Conservation (phyloP, 2,113 vertebrate genomes). For the Plotosus lineatus region DNA sequence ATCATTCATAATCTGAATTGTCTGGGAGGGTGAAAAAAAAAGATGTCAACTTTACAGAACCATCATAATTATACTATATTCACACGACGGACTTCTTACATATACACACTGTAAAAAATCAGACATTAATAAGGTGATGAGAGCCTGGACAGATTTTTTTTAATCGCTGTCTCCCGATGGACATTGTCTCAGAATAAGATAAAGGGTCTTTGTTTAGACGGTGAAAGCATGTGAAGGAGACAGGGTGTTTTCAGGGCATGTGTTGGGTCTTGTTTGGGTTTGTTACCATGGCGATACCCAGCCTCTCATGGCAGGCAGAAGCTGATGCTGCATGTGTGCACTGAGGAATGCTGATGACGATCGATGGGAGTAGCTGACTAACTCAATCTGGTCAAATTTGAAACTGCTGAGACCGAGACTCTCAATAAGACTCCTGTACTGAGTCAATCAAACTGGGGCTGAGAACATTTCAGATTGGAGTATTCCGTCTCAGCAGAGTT, state of each 20-base stretch:
- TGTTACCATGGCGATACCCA: conserved; percentile 62
- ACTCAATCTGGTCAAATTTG: conserved; percentile 7
- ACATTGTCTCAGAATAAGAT: conserved; percentile 43
- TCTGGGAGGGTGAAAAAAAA: background rate
- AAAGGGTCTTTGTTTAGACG: conserved; percentile 48
- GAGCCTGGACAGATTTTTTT: background rate
- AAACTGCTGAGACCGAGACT: background rate
- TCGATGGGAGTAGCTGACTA: conserved; percentile 1
- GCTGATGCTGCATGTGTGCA: conserved; percentile 31
- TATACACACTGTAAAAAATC: background rate
- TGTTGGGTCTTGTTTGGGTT: conserved; percentile 74
- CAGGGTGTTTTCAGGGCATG: conserved; percentile 32
- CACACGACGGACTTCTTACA: background rate
- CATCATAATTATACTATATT: conserved; percentile 6
- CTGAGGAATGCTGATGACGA: background rate
- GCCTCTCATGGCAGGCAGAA: conserved; percentile 46
- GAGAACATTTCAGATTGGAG: conserved; percentile 6
- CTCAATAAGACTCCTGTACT: background rate
- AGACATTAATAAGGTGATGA: conserved; percentile 17
- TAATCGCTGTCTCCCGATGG: conserved; percentile 21
- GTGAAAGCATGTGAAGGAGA: conserved; percentile 34
- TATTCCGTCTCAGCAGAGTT: background rate
- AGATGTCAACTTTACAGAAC: no score
- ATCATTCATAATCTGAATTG: conserved; percentile 12
- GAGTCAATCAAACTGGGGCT: conserved; percentile 19